Percentiles rank a stretch among this genome's conserved stretches.
Conservation (phyloP, 2,888 invertebrate genomes). For the Muscina levida region DNA sequence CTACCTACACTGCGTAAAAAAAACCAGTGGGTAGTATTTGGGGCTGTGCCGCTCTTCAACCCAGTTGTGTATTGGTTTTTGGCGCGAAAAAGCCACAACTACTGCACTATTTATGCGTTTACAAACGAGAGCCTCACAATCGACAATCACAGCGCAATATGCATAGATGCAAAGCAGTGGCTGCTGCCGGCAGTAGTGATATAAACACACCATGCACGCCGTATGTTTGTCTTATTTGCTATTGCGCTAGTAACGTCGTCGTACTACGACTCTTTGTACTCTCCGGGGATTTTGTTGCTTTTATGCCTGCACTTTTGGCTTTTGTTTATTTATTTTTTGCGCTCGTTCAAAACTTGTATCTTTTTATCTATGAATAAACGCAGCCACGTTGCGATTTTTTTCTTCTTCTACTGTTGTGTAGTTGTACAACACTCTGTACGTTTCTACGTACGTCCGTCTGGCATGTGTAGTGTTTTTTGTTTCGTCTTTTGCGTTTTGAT, state of each 20-base stretch:
- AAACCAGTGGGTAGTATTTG: neutral
- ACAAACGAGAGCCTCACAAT: neutral
- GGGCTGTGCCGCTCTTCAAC: neutral
- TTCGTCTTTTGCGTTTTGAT: no score
- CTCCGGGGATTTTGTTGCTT: neutral
- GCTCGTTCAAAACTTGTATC: slow-evolving; percentile 35
- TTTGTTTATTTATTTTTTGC: slow-evolving; percentile 15
- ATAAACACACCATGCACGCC: neutral
- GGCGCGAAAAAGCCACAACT: slow-evolving; percentile 36
- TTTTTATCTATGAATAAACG: slow-evolving; percentile 36
- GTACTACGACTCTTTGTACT: neutral
- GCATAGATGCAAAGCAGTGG: slow-evolving; percentile 8
- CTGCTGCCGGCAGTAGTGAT: neutral
- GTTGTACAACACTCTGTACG: slow-evolving; percentile 24
- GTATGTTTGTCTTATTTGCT: neutral
- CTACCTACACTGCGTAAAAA: neutral
- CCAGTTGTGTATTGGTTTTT: slow-evolving; percentile 1
- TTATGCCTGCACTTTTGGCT: neutral
- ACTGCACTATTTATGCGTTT: slow-evolving; percentile 2
- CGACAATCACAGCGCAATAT: neutral
- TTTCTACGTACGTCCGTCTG: slow-evolving; percentile 7
- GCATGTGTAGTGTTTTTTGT: neutral
- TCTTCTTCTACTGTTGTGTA: slow-evolving; percentile 3
- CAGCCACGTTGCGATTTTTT: slow-evolving; percentile 47
- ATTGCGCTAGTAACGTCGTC: neutral